Base-by-base conservation (phyloP, 2,888 invertebrate genomes). In the Macrophya annulata region DNA sequence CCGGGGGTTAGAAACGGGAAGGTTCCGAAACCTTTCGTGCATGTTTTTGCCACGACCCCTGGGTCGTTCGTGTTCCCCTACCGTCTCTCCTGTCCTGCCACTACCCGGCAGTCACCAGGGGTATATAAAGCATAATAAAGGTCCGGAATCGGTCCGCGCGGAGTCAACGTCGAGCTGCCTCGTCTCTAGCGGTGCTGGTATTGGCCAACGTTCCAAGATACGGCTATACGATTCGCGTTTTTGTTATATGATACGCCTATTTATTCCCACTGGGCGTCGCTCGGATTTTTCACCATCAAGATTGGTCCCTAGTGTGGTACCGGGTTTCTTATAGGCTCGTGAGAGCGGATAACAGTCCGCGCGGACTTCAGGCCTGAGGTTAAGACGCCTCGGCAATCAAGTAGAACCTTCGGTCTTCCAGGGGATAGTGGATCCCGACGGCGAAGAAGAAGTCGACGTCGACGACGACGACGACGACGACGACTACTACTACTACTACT, bases 331-430 rank as follows among this genome's bases (percentile, higher is more conserved):
- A 90, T 91, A 90, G 92, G 92, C 87, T 84, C 85, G n/a, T 17
- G 43, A n/a, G 76, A 17, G 62, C 21, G 62, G 59, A 55, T 31
- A 21, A 25, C 79, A 88, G 88, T 92, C 92, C 92, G 91, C 91
- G 92, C 91, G 92, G 92, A 92, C 87, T 86, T 12, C 21, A 68
- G 76, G 85, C 74, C 72, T 86, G 93, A 91, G 93, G 93, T 93
- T 93, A 93, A 93, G 93, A 93, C 92, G 93, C 93, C 92, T 92
- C 90, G 92, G 93, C 93, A 93, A 93, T 93, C 93, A 93, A 93
- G 93, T 93, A 93, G 93, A 93, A 93, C 93, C 93, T 92, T 91
- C 91, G 90, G 91, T 91, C 92, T 87, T 85, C 87, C 37, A 87
- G 88, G 86, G 88, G 76, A 86, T 86, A 40, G 84, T 88, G 88